phyloP scores from a whole-genome alignment of 2,797 vertebrate genomes.

The Perodicticus potto region DNA sequence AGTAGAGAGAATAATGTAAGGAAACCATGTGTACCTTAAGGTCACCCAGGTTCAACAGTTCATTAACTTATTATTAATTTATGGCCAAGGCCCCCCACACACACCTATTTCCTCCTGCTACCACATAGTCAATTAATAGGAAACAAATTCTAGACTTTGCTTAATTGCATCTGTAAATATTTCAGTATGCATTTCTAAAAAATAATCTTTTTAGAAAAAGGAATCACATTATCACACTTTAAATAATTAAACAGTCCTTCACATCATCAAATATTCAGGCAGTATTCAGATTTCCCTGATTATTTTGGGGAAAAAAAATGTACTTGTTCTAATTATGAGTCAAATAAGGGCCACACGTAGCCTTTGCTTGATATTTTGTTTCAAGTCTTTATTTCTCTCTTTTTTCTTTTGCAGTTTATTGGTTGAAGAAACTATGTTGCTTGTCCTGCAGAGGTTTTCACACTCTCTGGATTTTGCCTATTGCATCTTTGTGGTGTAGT shows the following conservation, averaged over 20 bases:
- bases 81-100: neutral
- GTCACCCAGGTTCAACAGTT: neutral
- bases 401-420: neutral
- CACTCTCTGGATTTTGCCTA: slow-evolving; percentile 9
- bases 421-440: slow-evolving; percentile 2
- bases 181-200: slow-evolving; percentile 17
- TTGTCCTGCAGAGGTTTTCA: neutral
- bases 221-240: neutral
- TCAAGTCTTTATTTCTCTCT: neutral
- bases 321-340: neutral
- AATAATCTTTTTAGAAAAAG: neutral
- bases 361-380: neutral
- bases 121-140: neutral
- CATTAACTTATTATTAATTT: neutral
- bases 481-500: neutral
- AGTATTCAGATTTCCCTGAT: slow-evolving; percentile 26
- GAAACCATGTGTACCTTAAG: neutral
- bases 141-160: slow-evolving; percentile 55
- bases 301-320: neutral
- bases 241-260: slow-evolving; percentile 47
- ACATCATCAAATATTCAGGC: neutral
- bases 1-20: neutral
- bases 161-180: slow-evolving; percentile 55
- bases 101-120: neutral
- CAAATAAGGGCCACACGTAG: neutral